These are phyloP conservation scores for Ceratothoa steindachneri DNA, from an alignment of 2,888 invertebrate species.

Conservation along the genomic window DNA sequence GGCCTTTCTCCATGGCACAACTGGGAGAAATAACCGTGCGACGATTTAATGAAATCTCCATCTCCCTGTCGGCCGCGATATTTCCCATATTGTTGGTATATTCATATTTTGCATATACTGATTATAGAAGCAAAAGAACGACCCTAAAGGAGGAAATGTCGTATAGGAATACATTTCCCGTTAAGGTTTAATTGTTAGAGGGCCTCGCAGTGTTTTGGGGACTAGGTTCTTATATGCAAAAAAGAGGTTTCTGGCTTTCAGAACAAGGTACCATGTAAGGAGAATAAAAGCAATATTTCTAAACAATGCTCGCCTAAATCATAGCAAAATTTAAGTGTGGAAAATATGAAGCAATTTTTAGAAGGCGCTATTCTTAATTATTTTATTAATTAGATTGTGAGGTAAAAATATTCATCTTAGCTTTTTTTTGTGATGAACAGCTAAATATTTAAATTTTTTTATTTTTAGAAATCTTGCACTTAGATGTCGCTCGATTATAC, in stretches of 20 bases:
- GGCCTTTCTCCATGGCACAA: conserved; percentile 31
- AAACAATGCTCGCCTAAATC: neutral
- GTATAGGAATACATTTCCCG: neutral
- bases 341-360: neutral
- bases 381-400: too few relatives aligned
- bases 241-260: neutral
- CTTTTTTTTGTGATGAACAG: too few relatives aligned
- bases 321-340: neutral
- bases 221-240: neutral
- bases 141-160: neutral
- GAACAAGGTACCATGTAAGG: neutral
- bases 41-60: conserved; percentile 48
- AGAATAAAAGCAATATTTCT: neutral
- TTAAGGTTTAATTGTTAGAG: conserved; percentile 11
- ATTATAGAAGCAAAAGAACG: neutral
- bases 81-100: conserved; percentile 5
- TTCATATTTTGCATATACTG: conserved; percentile 6
- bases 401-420: too few relatives aligned
- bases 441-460: too few relatives aligned
- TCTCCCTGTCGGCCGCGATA: conserved; percentile 37
- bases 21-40: conserved; percentile 38
- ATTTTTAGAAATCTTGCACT: too few relatives aligned
- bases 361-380: too few relatives aligned
- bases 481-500: too few relatives aligned
- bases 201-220: neutral